These are phyloP conservation scores for Dynastes hyllus DNA, from an alignment of 2,888 invertebrate species.

Conservation along the genomic window DNA sequence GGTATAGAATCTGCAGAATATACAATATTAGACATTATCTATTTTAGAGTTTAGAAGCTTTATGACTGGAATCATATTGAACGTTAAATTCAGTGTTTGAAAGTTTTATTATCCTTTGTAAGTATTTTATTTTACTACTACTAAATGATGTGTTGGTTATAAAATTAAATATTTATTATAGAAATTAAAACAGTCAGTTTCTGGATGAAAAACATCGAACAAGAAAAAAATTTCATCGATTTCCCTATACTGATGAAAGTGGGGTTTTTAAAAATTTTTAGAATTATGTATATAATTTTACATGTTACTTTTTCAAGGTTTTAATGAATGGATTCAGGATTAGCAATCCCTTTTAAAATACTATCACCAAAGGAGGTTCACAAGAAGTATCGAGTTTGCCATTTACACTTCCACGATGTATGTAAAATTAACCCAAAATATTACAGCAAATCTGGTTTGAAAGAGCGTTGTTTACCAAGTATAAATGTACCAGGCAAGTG, in stretches of 20 bases:
- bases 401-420: background rate
- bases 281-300: background rate
- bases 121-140: background rate
- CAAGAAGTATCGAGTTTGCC: background rate
- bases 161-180: background rate
- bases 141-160: background rate
- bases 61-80: background rate
- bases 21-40: background rate
- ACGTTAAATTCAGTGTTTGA: background rate
- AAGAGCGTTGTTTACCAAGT: background rate
- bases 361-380: background rate
- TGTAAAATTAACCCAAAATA: background rate
- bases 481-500: background rate
- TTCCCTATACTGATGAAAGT: background rate
- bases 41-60: background rate
- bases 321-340: conserved; percentile 2
- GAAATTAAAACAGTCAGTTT: too few relatives aligned
- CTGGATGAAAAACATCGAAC: background rate
- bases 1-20: conserved; percentile 1
- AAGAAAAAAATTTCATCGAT: background rate
- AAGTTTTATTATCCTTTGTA: background rate
- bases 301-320: conserved; percentile 7
- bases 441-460: background rate
- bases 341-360: background rate
- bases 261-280: background rate